Evolutionary conservation across 1,140 invertebrate species (phyloP), one percentile per base, ranked within the genome.

Genomic region (Drosophila subpulchrella): DNA sequence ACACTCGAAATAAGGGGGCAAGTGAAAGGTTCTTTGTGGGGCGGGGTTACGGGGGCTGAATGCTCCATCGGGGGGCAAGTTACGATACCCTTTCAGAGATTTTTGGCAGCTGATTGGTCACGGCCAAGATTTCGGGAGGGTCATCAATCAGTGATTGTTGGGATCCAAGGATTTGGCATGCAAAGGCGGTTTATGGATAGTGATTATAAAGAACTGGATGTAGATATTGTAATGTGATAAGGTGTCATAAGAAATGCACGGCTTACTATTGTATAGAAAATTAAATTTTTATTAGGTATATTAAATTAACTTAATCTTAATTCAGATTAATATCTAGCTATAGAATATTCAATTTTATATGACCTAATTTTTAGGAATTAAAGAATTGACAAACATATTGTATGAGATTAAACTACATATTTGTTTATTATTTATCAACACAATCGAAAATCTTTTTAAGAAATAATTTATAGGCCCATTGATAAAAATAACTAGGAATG

Each of bases 1-100:
- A 67, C 48, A 86, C 84, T 72, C 65, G 73, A 77, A 67, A 78
- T 71, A 67, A 54, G 2, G 58, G 48, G 4, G 10, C 48, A 41
- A 41, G 55, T 20, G 27, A 48, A 41, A 17, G 75, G 58, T 51
- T 42, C 47, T 34, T 39, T 36, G 12, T 11, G 12, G 15, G n/a
- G 11, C 4, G n/a, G 20, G 24, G 13, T 4, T 13, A 15, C n/a
- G 32, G 24, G 55, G 32, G 27, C 27, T 20, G 36, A 61, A 15
- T 48, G 34, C 57, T 24, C 38, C 24, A 39, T 17, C 13, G 30
- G 4, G 51, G 46, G 39, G 34, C 17, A 42, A 53, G 36, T 70
- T 39, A 50, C 51, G 51, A 70, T 57, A 70, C 65, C 50, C 65
- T 70, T 71, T 34, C 42, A 36, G 20, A 57, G 51, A 71, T 71